phyloP scores from a whole-genome alignment of 2,797 vertebrate genomes.

The Sebastes hubbsi region DNA sequence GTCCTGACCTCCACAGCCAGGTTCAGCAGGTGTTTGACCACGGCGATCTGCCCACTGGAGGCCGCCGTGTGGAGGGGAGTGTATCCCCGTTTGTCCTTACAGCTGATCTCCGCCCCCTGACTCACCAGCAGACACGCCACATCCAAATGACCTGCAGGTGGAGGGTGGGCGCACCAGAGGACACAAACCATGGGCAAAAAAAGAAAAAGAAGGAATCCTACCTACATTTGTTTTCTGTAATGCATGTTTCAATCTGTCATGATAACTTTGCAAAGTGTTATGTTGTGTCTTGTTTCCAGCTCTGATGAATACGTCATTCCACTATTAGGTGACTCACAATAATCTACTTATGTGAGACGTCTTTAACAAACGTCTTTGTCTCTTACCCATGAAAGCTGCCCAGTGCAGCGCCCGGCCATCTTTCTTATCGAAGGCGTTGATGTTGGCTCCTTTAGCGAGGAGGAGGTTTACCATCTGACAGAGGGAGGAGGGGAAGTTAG shows the following conservation, averaged over 20 bases:
- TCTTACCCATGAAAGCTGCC: constrained; percentile 96
- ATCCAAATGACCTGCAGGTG: constrained; percentile 90
- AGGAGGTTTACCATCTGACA: constrained; percentile 95
- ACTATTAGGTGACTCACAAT: background rate
- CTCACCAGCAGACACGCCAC: constrained; percentile 92
- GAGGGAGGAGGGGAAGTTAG: background rate
- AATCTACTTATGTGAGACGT: background rate
- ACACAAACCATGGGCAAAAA: background rate
- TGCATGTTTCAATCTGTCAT: too few species aligned
- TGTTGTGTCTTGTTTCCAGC: background rate
- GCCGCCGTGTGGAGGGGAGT: constrained; percentile 94
- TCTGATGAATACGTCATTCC: background rate
- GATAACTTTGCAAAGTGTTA: background rate
- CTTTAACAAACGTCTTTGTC: background rate
- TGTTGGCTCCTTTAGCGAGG: constrained; percentile 95
- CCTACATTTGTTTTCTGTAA: too few species aligned
- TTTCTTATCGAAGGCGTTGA: constrained; percentile 98
- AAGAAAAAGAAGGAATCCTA: rapidly evolving
- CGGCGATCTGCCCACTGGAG: constrained; percentile 91
- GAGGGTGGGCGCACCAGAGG: background rate
- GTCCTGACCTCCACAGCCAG: constrained; percentile 89
- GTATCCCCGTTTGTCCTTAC: constrained; percentile 98
- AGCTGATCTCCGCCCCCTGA: constrained; percentile 94
- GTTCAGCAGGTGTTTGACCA: constrained; percentile 96
- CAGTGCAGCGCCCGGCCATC: constrained; percentile 96